These are phyloP conservation scores for Ectropis crepuscularia DNA, from an alignment of 2,888 invertebrate species.

Conservation along the genomic window DNA sequence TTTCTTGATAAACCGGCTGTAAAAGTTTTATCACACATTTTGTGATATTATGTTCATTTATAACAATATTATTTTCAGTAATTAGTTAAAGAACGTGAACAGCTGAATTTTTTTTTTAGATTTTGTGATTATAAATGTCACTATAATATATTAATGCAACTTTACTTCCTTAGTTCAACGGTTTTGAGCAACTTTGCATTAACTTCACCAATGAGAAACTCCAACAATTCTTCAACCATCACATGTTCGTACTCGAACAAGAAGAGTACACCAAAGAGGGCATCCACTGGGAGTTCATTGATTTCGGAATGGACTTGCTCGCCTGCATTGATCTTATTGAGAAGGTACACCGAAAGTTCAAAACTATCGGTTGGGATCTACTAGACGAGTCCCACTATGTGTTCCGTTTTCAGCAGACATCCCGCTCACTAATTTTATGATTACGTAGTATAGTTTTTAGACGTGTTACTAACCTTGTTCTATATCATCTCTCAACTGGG, in stretches of 20 bases:
- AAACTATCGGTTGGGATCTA: conserved; percentile 59
- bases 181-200: conserved; percentile 99
- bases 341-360: conserved; percentile 89
- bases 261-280: conserved; percentile 99
- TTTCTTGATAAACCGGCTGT: conserved; percentile 1
- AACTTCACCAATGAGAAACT: conserved; percentile 99
- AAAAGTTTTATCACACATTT: conserved; percentile 18
- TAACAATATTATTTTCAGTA: not conserved
- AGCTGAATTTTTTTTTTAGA: not conserved
- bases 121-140: conserved; percentile 8
- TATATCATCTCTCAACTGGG: conserved; percentile 59
- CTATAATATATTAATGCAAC: conserved; percentile 57
- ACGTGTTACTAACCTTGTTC: conserved; percentile 54
- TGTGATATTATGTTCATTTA: not conserved
- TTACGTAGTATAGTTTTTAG: conserved; percentile 45
- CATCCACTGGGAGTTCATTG: conserved; percentile 99
- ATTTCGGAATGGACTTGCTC: conserved; percentile 99
- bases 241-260: conserved; percentile 99
- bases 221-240: conserved; percentile 99
- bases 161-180: conserved; percentile 92
- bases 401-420: conserved; percentile 56
- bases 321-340: conserved; percentile 99
- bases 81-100: not conserved
- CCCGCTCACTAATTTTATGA: conserved; percentile 58
- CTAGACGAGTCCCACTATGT: conserved; percentile 48